These are phyloP conservation scores for Malurus cyaneus DNA, from an alignment of 2,113 vertebrate genomes.

Conservation along the genomic window DNA sequence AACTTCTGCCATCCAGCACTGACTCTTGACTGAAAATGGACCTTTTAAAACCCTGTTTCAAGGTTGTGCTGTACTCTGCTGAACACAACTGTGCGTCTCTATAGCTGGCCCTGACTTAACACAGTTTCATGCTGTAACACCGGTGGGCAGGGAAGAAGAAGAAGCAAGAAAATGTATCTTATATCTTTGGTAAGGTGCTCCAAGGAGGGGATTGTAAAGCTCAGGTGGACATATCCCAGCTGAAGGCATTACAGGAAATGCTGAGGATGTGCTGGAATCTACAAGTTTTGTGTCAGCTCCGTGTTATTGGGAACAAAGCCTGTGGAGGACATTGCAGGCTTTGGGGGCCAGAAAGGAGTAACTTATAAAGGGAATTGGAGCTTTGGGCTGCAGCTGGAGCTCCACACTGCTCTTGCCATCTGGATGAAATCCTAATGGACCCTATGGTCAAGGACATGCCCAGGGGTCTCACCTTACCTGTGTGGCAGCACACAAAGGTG, in stretches of 20 bases:
- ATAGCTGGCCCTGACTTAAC: background rate
- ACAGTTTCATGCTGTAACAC: background rate
- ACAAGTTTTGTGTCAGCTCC: background rate
- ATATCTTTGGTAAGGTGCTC: background rate
- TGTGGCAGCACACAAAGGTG: background rate
- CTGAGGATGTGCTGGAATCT: background rate
- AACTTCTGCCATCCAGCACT: background rate
- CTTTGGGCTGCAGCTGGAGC: background rate
- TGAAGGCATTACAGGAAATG: background rate
- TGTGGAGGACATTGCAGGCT: background rate
- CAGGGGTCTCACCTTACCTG: background rate
- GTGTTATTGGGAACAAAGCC: background rate
- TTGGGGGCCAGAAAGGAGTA: background rate
- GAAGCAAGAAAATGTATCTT: background rate
- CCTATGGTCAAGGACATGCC: accelerated
- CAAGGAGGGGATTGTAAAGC: background rate
- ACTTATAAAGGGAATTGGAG: background rate
- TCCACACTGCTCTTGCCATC: background rate
- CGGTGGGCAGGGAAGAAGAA: background rate
- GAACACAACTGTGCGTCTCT: background rate
- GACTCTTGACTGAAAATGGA: background rate
- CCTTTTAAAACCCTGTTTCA: background rate
- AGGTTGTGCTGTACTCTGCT: background rate
- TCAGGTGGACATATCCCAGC: background rate
- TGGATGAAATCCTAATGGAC: background rate